A percentile compares a stretch with the other conserved stretches of the same genome.
phyloP scores from a whole-genome alignment of 2,888 invertebrate species.

The Selenia dentaria region DNA sequence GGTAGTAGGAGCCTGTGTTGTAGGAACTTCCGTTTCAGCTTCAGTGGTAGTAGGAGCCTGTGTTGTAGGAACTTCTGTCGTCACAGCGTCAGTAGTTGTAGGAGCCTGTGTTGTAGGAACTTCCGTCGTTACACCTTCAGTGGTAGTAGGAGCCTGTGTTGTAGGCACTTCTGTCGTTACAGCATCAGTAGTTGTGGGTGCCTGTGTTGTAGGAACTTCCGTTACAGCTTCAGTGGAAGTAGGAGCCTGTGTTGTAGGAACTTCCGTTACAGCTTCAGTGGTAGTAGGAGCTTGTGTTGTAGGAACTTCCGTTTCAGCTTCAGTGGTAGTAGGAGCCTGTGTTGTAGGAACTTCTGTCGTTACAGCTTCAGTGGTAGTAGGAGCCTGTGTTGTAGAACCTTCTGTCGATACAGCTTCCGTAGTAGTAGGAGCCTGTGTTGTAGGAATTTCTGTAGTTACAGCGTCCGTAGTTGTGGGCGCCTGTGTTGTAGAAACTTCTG shows the following conservation, averaged over 20 bases:
- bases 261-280: not conserved
- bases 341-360: conserved; percentile 4
- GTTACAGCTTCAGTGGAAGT: not conserved
- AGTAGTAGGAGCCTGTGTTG: conserved; percentile 12
- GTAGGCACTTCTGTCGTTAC: conserved; percentile 2
- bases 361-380: conserved; percentile 7
- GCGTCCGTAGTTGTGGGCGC: conserved; percentile 3
- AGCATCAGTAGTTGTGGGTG: not conserved
- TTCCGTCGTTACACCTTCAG: not conserved
- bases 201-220: not conserved
- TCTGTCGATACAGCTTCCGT: conserved; percentile 7
- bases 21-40: not conserved
- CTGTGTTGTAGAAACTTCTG: conserved; percentile 7
- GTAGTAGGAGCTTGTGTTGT: not conserved
- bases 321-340: conserved; percentile 9
- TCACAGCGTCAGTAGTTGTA: not conserved
- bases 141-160: conserved; percentile 4
- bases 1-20: not conserved
- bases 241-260: not conserved
- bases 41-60: not conserved
- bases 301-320: not conserved
- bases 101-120: not conserved
- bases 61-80: not conserved
- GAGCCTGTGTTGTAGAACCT: not conserved
- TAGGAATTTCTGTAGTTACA: not conserved